These are phyloP conservation scores for Agrotis puta DNA, from an alignment of 2,888 invertebrate species.

Conservation along the genomic window DNA sequence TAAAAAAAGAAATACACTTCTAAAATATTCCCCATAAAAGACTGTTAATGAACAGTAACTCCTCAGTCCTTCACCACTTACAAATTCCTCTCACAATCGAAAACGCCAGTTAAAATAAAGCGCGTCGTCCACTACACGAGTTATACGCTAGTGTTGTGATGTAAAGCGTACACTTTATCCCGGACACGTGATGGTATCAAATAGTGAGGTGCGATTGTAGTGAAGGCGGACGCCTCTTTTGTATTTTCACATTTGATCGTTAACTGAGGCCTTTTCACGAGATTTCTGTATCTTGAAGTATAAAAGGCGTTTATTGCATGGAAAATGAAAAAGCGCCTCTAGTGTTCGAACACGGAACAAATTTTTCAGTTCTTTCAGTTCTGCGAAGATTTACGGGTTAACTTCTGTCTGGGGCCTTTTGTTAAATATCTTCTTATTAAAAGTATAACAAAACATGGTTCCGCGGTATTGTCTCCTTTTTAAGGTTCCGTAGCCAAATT, in stretches of 20 bases:
- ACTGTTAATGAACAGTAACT: background rate
- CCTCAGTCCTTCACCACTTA: background rate
- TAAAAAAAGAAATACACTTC: too few relatives aligned
- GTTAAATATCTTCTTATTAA: slow-evolving; percentile 62
- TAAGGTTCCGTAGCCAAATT: too few relatives aligned
- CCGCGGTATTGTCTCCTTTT: slow-evolving; percentile 33
- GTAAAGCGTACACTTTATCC: slow-evolving; percentile 60
- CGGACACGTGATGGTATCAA: slow-evolving; percentile 65
- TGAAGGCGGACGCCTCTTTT: slow-evolving; percentile 8
- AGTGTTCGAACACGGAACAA: too few relatives aligned
- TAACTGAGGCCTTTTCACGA: too few relatives aligned
- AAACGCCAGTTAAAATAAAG: slow-evolving; percentile 24
- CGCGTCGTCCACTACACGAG: slow-evolving; percentile 28
- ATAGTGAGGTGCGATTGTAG: slow-evolving; percentile 16
- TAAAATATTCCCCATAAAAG: too few relatives aligned
- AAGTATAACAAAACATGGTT: slow-evolving; percentile 48
- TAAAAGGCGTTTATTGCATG: too few relatives aligned
- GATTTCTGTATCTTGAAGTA: too few relatives aligned
- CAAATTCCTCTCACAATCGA: slow-evolving; percentile 5
- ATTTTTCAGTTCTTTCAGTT: too few relatives aligned
- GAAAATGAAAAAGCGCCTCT: too few relatives aligned
- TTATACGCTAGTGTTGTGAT: slow-evolving; percentile 40
- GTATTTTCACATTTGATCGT: too few relatives aligned
- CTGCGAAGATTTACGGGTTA: slow-evolving; percentile 68
- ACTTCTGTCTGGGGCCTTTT: slow-evolving; percentile 57